phyloP scores from a whole-genome alignment of 2,113 vertebrate genomes.

The Herpailurus yagouaroundi region DNA sequence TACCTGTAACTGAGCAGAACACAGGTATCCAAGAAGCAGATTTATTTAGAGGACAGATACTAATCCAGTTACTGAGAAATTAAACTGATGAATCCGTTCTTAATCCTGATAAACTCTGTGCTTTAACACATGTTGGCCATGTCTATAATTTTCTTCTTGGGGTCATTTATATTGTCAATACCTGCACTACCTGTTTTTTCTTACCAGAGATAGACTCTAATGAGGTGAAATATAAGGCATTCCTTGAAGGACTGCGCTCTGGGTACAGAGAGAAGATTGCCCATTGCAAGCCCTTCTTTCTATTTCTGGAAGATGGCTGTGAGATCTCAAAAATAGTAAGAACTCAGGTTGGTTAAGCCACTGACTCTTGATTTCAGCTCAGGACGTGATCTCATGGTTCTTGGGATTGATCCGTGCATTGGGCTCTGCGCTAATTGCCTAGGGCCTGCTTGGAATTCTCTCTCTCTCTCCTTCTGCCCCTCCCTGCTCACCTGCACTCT shows the following conservation, averaged over 20 bases:
- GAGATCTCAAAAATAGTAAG: not conserved
- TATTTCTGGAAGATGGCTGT: not conserved
- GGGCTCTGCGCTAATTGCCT: no score
- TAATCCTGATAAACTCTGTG: not conserved
- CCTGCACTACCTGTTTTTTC: not conserved
- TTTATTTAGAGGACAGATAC: slow-evolving; percentile 22
- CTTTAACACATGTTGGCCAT: not conserved
- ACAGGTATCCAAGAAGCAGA: not conserved
- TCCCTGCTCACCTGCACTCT: no score
- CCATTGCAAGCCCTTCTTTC: not conserved
- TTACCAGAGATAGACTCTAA: not conserved
- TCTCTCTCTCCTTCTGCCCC: no score
- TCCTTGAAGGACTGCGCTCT: not conserved
- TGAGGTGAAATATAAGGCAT: not conserved
- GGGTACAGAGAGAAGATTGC: not conserved
- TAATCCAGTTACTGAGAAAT: not conserved
- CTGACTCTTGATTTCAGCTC: no score
- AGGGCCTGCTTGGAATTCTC: no score
- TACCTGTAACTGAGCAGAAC: not conserved
- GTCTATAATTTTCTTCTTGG: not conserved
- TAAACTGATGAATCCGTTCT: not conserved
- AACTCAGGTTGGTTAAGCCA: no score
- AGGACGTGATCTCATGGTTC: no score
- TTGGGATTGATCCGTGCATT: no score
- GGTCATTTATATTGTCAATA: not conserved